Evolutionary conservation across 2,888 invertebrate genomes (phyloP), one percentile per base, ranked within the genome.

Genomic region (Harpalus rufipes): DNA sequence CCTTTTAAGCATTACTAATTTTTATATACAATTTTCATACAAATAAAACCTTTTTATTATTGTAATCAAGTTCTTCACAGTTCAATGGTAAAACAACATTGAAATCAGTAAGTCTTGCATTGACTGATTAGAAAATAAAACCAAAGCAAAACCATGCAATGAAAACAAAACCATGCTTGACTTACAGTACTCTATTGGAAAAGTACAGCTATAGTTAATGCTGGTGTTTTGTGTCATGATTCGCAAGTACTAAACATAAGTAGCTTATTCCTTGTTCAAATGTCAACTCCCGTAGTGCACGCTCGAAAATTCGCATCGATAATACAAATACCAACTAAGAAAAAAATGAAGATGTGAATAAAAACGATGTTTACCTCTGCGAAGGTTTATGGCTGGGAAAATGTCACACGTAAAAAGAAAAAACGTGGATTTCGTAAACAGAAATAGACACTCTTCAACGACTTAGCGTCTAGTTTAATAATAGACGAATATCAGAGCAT

Each of bases 141-240:
- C 16, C 63, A 81, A 81, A 44, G 25, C 81, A 56, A 56, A 10
- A 44, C 21, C 81, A 81, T 81, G 81, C 81, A 83, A 83, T 41
- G 72, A 74, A 74, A 74, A 74, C 72, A 74, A 74, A 74, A 41
- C 41, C 72, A 74, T 74, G 72, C 72, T 74, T 41, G 14, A 83
- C 83, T 83, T 83, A 83, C 83, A 83, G 59, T 76, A 83, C 58
- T 83, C 76, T 12, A 83, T 83, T 7, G 83, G 83, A 76, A 83
- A 83, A n/a, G 74, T 76, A 16, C 59, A 59, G 21, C 74, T 83
- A 74, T 56, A 83, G 74, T 76, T 83, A 39, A 41, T 83, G 44
- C 81, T 68, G n/a, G 14, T 74, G 56, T 59, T 74, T 83, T 83
- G 74, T 83, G 83, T 83, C 83, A 83, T 83, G 16, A 41, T 56